Percentiles rank a stretch among this genome's conserved stretches.
These are phyloP conservation scores for Leuciscus idus DNA, from an alignment of 2,113 vertebrate genomes.

Conservation along the genomic window DNA sequence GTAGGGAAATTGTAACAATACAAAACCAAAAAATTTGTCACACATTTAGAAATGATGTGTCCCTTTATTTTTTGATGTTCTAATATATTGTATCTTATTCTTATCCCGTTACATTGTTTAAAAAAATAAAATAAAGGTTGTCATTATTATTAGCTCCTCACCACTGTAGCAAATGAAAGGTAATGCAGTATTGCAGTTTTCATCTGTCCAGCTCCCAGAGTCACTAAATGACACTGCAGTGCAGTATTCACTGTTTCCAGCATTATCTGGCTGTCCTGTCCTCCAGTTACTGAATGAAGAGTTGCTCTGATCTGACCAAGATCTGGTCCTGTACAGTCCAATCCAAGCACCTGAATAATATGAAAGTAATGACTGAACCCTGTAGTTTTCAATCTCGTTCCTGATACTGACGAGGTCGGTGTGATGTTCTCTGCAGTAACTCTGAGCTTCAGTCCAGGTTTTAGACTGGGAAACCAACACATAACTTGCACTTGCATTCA, in stretches of 20 bases:
- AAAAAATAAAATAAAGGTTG: background rate
- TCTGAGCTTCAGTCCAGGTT: constrained; percentile 35
- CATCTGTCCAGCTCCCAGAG: constrained; percentile 35
- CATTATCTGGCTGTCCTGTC: constrained; percentile 34
- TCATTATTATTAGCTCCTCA: background rate
- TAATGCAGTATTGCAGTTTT: background rate
- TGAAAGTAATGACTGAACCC: background rate
- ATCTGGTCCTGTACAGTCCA: constrained; percentile 40
- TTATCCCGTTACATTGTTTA: background rate
- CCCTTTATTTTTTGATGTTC: background rate
- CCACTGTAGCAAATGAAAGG: constrained; percentile 41
- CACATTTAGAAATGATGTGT: background rate
- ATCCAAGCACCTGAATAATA: background rate
- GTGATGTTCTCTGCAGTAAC: constrained; percentile 42
- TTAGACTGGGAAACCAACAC: background rate
- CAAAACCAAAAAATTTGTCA: background rate
- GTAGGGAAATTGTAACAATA: background rate
- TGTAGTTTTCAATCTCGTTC: constrained; percentile 24
- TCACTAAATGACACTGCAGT: constrained; percentile 16
- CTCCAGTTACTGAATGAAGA: background rate
- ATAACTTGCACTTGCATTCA: constrained; percentile 3
- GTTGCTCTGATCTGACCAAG: constrained; percentile 34
- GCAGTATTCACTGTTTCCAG: constrained; percentile 29
- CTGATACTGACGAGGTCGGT: constrained; percentile 41
- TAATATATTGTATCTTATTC: background rate